phyloP scores from a whole-genome alignment of 2,888 invertebrate genomes.

The Tenodera sinensis region DNA sequence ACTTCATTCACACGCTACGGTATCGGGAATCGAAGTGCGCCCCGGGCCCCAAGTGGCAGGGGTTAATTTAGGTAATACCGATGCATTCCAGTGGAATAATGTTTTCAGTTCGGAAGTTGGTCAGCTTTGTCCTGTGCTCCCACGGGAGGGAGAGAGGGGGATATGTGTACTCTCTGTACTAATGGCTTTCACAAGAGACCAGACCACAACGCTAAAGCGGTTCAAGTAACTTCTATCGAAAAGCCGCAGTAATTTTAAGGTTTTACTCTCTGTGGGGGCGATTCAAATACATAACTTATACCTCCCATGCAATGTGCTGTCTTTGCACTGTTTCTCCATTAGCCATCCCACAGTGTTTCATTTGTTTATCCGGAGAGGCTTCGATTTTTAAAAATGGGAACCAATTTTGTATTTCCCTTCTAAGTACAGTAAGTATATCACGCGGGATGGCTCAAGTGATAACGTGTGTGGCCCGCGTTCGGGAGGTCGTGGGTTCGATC shows the following conservation, averaged over 20 bases:
- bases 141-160: neutral
- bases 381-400: too few species aligned
- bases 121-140: neutral
- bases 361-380: too few species aligned
- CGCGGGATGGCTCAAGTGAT: too few species aligned
- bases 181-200: neutral
- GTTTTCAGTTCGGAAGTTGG: neutral
- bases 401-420: too few species aligned
- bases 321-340: too few species aligned
- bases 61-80: neutral
- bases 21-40: neutral
- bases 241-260: neutral
- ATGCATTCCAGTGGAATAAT: neutral
- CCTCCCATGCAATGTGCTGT: too few species aligned
- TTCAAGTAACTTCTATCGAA: neutral
- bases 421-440: too few species aligned
- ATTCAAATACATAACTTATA: too few species aligned
- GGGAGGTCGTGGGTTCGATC: too few species aligned
- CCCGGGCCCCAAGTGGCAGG: neutral
- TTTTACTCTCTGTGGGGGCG: neutral
- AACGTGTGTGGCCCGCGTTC: too few species aligned
- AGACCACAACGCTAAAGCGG: neutral
- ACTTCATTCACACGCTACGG: neutral
- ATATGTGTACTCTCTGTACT: neutral
- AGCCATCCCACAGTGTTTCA: too few species aligned